phyloP scores from a whole-genome alignment of 2,113 vertebrate genomes.

The Gnathonemus echidnorhynchus region DNA sequence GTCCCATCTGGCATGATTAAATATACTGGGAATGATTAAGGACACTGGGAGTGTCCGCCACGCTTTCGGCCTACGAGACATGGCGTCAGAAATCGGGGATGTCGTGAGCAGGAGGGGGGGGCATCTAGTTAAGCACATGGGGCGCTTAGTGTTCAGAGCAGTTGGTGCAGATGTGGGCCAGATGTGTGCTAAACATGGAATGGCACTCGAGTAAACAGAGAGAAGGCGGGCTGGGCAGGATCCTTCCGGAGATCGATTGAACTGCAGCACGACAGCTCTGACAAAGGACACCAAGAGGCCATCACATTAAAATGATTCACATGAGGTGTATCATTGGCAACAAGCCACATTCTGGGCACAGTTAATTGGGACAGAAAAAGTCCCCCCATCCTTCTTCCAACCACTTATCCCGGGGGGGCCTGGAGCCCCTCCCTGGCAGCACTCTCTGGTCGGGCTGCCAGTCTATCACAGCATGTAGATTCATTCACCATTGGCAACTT shows the following conservation, averaged over 20 bases:
- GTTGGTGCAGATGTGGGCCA: not conserved
- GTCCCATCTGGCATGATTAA: not conserved
- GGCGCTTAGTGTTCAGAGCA: not conserved
- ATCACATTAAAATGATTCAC: not conserved
- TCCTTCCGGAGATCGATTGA: not conserved
- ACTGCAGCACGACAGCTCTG: not conserved
- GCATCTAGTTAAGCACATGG: conserved; percentile 19
- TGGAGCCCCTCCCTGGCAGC: not conserved
- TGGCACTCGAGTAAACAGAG: not conserved
- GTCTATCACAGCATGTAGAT: not conserved
- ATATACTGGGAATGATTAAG: not conserved
- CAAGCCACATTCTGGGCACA: not conserved
- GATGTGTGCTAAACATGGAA: not conserved
- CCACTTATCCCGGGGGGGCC: not conserved
- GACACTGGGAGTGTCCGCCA: not conserved
- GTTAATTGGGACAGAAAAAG: not conserved
- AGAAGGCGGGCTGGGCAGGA: not conserved
- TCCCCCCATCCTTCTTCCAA: not conserved
- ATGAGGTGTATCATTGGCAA: not conserved
- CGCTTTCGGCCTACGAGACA: not conserved
- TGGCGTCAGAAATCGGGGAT: conserved; percentile 26
- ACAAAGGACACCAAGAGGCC: not conserved
- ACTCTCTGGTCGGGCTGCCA: not conserved
- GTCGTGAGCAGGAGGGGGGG: not conserved
- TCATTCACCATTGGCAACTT: not conserved